A percentile compares a stretch with the other conserved stretches of the same genome.
Evolutionary conservation across 2,888 invertebrate genomes (phyloP).

Genomic region (Polydrusus tereticollis): DNA sequence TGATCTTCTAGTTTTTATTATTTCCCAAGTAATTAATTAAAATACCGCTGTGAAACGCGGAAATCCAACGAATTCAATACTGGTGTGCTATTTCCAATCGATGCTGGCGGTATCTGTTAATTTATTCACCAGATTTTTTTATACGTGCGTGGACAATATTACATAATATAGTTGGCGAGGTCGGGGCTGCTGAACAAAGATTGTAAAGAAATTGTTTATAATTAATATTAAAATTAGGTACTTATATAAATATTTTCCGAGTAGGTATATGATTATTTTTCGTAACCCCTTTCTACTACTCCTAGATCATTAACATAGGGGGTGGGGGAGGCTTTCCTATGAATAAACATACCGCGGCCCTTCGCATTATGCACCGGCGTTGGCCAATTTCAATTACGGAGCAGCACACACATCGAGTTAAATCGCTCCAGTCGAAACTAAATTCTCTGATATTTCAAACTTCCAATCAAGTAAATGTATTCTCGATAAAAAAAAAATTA

Average conservation of each 20-base stretch:
- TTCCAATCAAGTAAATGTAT: neutral
- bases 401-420: constrained; percentile 61
- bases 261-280: neutral
- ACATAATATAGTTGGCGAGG: no score
- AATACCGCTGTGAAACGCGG: no score
- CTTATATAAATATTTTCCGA: no score
- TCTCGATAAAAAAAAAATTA: neutral
- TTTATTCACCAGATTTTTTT: no score
- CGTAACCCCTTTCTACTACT: neutral
- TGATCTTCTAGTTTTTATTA: no score
- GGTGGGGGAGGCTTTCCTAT: constrained; percentile 38
- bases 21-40: no score
- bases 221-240: no score
- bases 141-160: no score
- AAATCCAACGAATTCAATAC: neutral
- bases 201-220: no score
- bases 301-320: constrained; percentile 34
- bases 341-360: constrained; percentile 66
- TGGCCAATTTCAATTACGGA: constrained; percentile 66
- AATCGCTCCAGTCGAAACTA: neutral
- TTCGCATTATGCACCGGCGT: constrained; percentile 66
- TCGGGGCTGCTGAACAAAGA: no score
- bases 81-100: neutral
- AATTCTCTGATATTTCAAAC: neutral
- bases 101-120: no score